Percentiles rank a stretch among this genome's conserved stretches.
phyloP scores from a whole-genome alignment of 2,888 invertebrate species.

The Caradrina kadenii region DNA sequence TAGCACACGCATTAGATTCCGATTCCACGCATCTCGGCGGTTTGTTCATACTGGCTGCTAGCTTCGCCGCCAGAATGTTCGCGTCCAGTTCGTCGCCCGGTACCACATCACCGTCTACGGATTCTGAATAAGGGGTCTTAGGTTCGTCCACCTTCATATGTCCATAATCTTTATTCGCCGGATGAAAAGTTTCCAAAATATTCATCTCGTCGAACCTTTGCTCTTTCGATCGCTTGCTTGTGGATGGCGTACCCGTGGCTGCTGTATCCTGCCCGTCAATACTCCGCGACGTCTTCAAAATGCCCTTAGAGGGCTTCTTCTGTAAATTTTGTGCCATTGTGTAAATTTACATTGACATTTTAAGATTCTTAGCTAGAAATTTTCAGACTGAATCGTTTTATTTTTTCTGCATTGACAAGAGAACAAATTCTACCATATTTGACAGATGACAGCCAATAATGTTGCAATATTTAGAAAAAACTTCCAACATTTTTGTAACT shows the following conservation, averaged over 20 bases:
- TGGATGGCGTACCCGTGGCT: slow-evolving; percentile 76
- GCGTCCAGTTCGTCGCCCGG: slow-evolving; percentile 92
- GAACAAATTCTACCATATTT: slow-evolving; percentile 58
- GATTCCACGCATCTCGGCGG: slow-evolving; percentile 85
- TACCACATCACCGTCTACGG: slow-evolving; percentile 91
- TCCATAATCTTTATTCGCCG: slow-evolving; percentile 99
- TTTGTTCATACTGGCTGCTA: slow-evolving; percentile 88
- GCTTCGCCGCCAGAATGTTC: slow-evolving; percentile 94
- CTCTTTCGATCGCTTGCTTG: slow-evolving; percentile 89
- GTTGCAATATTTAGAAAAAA: slow-evolving; percentile 13
- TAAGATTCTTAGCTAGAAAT: slow-evolving; percentile 57
- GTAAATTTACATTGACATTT: slow-evolving; percentile 71
- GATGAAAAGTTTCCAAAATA: slow-evolving; percentile 99
- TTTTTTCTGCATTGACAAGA: slow-evolving; percentile 67
- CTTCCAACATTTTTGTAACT: not conserved
- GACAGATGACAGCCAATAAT: slow-evolving; percentile 52
- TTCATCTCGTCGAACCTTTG: slow-evolving; percentile 99
- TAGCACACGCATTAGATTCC: slow-evolving; percentile 87
- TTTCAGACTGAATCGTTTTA: slow-evolving; percentile 58
- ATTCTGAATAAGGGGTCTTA: slow-evolving; percentile 96
- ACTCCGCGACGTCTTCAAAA: slow-evolving; percentile 97
- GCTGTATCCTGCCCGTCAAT: slow-evolving; percentile 92
- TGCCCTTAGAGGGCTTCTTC: slow-evolving; percentile 96
- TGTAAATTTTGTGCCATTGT: slow-evolving; percentile 94
- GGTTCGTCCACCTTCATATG: slow-evolving; percentile 99